Evolutionary conservation across 1,140 invertebrate genomes (phyloP).

Genomic region (Hormaphis cornu): DNA sequence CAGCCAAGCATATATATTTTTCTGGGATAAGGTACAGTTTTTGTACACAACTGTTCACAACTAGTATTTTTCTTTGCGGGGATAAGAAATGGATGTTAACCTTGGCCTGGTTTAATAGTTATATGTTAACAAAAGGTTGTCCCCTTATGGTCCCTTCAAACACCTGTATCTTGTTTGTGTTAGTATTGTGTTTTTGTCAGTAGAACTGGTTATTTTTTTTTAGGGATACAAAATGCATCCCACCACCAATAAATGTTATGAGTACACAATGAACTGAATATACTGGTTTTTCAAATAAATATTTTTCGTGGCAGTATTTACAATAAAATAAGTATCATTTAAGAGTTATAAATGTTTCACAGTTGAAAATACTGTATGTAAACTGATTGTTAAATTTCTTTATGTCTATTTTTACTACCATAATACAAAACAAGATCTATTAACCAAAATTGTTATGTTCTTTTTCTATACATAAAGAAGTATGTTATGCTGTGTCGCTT

Average conservation of each 20-base stretch:
- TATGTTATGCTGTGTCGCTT: too few species aligned
- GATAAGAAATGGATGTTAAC: neutral
- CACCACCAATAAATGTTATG: neutral
- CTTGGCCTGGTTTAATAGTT: slow-evolving; percentile 3
- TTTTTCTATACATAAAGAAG: too few species aligned
- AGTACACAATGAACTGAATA: neutral
- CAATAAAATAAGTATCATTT: neutral
- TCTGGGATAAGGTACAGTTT: slow-evolving; percentile 69
- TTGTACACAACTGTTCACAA: neutral
- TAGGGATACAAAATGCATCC: neutral
- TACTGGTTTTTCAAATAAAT: neutral
- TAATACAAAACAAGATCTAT: too few species aligned
- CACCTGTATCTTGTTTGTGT: neutral
- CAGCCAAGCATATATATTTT: slow-evolving; percentile 77
- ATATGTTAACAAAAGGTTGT: neutral
- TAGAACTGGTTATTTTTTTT: slow-evolving; percentile 1
- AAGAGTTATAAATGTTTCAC: neutral
- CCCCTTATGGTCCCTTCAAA: neutral
- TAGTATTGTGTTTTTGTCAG: slow-evolving; percentile 1
- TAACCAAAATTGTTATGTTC: too few species aligned
- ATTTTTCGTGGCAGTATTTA: neutral
- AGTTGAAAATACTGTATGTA: neutral
- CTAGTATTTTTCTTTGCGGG: neutral
- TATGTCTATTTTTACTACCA: too few species aligned
- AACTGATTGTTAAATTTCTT: neutral